phyloP scores from a whole-genome alignment of 2,113 vertebrate genomes.

The Proterorhinus semilunaris region DNA sequence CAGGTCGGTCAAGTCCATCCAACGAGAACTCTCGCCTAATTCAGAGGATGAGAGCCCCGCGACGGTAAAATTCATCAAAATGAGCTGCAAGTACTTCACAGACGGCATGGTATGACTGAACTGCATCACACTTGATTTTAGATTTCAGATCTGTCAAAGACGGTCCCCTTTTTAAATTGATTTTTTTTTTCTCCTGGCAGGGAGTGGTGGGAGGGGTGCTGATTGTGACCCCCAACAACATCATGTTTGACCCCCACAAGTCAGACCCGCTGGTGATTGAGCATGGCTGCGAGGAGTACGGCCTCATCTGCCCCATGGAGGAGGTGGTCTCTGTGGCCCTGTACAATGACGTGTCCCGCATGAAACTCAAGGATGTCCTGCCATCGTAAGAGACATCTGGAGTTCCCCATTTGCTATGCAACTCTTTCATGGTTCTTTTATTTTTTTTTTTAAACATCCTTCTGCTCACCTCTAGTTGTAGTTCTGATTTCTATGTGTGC shows the following conservation, averaged over 20 bases:
- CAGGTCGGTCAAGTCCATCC: slow-evolving; percentile 79
- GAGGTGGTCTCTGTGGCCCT: slow-evolving; percentile 94
- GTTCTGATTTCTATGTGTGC: slow-evolving; percentile 19
- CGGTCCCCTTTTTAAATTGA: not conserved
- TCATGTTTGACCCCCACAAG: slow-evolving; percentile 99
- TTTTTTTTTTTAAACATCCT: slow-evolving; percentile 17
- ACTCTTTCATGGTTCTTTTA: not conserved
- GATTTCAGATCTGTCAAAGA: too few species aligned
- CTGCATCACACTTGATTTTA: too few species aligned
- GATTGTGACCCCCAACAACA: slow-evolving; percentile 98
- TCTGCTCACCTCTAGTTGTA: slow-evolving; percentile 6
- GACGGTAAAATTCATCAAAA: slow-evolving; percentile 94
- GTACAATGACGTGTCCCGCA: slow-evolving; percentile 95
- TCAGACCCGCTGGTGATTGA: slow-evolving; percentile 97
- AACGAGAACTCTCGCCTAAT: slow-evolving; percentile 86
- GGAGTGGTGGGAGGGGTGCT: slow-evolving; percentile 97
- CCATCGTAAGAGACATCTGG: slow-evolving; percentile 87
- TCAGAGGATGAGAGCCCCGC: slow-evolving; percentile 89
- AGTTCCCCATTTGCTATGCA: not conserved
- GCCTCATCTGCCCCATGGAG: slow-evolving; percentile 96
- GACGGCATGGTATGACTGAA: slow-evolving; percentile 88
- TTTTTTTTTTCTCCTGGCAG: slow-evolving; percentile 59
- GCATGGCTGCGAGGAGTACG: slow-evolving; percentile 97
- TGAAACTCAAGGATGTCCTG: slow-evolving; percentile 96
- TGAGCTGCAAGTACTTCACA: slow-evolving; percentile 98